Base-by-base conservation (phyloP, 2,113 vertebrate species). In the Buteo buteo region DNA sequence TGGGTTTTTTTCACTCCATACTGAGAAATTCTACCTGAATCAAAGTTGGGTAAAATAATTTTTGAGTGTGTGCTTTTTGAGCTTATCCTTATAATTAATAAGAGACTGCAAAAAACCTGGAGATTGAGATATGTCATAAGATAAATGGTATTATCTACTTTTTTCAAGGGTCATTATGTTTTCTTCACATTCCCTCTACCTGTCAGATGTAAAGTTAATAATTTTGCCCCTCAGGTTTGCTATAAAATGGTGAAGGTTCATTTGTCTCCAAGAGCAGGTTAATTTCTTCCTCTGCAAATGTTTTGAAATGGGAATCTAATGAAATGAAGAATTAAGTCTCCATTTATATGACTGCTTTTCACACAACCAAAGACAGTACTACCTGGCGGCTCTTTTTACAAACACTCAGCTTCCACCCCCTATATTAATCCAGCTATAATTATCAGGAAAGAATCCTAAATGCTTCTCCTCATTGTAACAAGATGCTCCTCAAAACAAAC, bases 231-330 rank as follows among this genome's bases (percentile, higher is more conserved):
- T 90, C 80, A 73, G 72, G 82, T 94, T 90, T 78, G 49, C 64
- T 81, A 4, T 65, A 83, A 93, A 55, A 81, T 49, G 54, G 71
- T 83, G 67, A 96, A 73, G 93, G 80, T 88, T 93, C 88, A 81
- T 95, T 91, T 96, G 55, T 78, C 67, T 95, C 71, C 73, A 90
- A 86, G 64, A 94, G 76, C 64, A 88, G 71, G 76, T 92, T 95
- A 93, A 96, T 96, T 92, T 95, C 80, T 70, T 92, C 42, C 49
- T 90, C 88, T 66, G 72, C 67, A 94, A 95, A 96, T 94, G 86
- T 95, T 97, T 94, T 93, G 76, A 95, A 94, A 95, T 64, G 36
- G 18, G 31, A 96, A 93, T 85, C 49, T 90, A 94, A 95, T 87
- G 50, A 90, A 82, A 66, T 44, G 34, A 94, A 85, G 57, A 79